A percentile compares a stretch with the other conserved stretches of the same genome.
Evolutionary conservation across 1,140 invertebrate species (phyloP).

Genomic region (Cotesia typhae): DNA sequence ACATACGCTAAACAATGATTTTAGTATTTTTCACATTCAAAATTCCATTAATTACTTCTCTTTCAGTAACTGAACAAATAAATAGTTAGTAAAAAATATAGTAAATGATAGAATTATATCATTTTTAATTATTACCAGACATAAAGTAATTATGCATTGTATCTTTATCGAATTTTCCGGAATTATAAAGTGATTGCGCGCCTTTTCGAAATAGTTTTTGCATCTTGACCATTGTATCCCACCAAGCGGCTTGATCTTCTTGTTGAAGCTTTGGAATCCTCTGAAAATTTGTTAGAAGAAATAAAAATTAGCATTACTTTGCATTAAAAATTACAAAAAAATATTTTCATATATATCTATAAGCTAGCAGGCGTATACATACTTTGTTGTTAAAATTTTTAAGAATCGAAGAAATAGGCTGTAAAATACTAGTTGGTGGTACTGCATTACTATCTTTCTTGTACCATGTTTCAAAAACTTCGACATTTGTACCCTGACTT

Average conservation of each 20-base stretch:
- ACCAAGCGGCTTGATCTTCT: conserved; percentile 96
- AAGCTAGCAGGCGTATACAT: conserved; percentile 5
- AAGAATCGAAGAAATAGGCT: conserved; percentile 96
- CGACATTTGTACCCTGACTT: conserved; percentile 81
- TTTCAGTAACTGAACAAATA: conserved; percentile 84
- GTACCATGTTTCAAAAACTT: conserved; percentile 93
- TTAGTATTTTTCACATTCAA: conserved; percentile 94
- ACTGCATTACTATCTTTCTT: conserved; percentile 96
- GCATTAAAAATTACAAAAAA: too few species aligned
- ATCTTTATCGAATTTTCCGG: conserved; percentile 89
- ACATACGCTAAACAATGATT: conserved; percentile 97
- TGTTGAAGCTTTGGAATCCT: conserved; percentile 92
- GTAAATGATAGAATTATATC: background rate
- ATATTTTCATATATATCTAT: background rate
- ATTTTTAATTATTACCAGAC: conserved; percentile 78
- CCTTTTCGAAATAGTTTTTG: conserved; percentile 94
- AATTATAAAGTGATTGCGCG: conserved; percentile 82
- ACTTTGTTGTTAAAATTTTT: conserved; percentile 98
- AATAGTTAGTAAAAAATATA: conserved; percentile 15
- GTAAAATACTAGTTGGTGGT: conserved; percentile 89
- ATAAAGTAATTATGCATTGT: conserved; percentile 98
- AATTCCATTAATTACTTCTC: conserved; percentile 96
- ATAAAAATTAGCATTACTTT: background rate
- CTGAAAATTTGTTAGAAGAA: conserved; percentile 63
- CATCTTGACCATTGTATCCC: conserved; percentile 95